These are phyloP conservation scores for Gambusia holbrooki DNA, from an alignment of 2,113 vertebrate genomes.

Conservation along the genomic window DNA sequence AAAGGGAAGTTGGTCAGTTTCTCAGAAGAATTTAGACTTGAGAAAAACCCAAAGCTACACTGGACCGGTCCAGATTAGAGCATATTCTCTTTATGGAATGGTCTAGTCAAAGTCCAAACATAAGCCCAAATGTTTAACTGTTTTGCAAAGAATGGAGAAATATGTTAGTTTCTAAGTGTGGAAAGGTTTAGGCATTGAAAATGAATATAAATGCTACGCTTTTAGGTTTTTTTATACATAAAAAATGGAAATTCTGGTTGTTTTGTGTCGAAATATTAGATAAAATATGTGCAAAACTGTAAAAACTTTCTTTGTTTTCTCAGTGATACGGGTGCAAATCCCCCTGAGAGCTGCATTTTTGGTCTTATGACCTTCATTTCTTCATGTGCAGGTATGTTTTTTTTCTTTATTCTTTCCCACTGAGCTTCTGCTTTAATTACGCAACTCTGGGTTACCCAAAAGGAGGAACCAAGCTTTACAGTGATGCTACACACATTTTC, in stretches of 20 bases:
- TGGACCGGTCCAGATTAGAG: not conserved
- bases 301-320: not conserved
- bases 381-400: constrained; percentile 88
- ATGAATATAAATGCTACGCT: not conserved
- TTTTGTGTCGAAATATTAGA: not conserved
- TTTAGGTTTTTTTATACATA: too few relatives aligned
- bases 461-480: constrained; percentile 29
- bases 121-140: not conserved
- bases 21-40: too few relatives aligned
- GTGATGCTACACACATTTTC: constrained; percentile 58
- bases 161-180: not conserved
- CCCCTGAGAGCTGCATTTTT: constrained; percentile 94
- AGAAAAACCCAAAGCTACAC: too few relatives aligned
- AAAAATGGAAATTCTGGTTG: not conserved
- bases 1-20: too few relatives aligned
- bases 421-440: not conserved
- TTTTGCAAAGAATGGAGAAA: not conserved
- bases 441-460: constrained; percentile 29
- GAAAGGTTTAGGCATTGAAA: not conserved
- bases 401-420: fast-evolving
- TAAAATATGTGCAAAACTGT: not conserved
- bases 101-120: not conserved
- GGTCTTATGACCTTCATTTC: constrained; percentile 93
- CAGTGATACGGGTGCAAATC: constrained; percentile 89
- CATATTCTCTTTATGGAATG: not conserved